Evolutionary conservation across 2,797 vertebrate genomes (phyloP).

Genomic region (Cuniculus paca): DNA sequence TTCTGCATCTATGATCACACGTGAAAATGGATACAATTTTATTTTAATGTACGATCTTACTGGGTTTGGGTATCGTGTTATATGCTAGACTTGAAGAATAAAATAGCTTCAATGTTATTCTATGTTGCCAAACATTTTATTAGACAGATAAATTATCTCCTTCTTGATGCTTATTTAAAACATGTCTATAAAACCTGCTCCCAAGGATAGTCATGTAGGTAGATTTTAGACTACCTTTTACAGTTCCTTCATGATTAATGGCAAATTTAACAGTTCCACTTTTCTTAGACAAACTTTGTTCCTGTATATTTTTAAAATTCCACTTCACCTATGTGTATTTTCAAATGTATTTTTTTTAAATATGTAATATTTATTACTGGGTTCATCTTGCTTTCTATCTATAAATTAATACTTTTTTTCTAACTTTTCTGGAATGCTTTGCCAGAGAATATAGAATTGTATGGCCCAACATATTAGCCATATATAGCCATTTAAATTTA

Average conservation of each 20-base stretch:
- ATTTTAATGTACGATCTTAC: not conserved
- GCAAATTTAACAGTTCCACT: not conserved
- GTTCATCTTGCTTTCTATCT: not conserved
- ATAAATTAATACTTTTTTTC: not conserved
- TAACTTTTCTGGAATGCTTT: not conserved
- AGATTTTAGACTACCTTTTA: not conserved
- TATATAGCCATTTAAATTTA: not conserved
- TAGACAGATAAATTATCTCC: slow-evolving; percentile 37
- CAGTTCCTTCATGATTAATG: not conserved
- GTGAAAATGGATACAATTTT: slow-evolving; percentile 12
- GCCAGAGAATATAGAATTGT: not conserved
- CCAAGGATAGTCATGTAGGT: not conserved
- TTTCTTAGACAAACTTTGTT: not conserved
- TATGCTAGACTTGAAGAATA: slow-evolving; percentile 2
- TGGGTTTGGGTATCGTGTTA: not conserved
- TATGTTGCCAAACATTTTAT: slow-evolving; percentile 16
- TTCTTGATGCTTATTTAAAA: slow-evolving; percentile 43
- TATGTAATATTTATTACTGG: not conserved
- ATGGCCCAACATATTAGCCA: not conserved
- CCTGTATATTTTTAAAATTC: not conserved
- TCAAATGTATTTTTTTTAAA: not conserved
- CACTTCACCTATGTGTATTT: slow-evolving; percentile 3
- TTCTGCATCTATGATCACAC: not conserved
- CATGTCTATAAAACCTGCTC: not conserved
- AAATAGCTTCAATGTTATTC: not conserved